Base-by-base conservation (phyloP, 1,140 invertebrate genomes). In the Nasonia vitripennis region DNA sequence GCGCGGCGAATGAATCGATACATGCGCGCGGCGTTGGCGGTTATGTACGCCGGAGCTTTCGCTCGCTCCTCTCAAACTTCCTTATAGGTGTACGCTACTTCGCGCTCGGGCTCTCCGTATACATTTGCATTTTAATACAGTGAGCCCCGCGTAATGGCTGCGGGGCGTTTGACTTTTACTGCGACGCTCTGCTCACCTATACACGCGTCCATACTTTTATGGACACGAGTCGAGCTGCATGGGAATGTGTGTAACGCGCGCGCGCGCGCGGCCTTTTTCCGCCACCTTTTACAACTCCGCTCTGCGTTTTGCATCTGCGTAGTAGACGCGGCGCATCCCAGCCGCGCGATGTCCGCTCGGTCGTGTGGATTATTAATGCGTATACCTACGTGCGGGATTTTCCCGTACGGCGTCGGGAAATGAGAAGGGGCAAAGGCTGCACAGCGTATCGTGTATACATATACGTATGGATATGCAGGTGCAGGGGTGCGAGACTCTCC, bases 91-190 rank as follows among this genome's bases (percentile, higher is more conserved):
- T 10, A 37, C 34, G 34, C 55, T 62, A 62, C 55, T 62, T 62
- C 55, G 55, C 55, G 55, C 55, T 62, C 17, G 55, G 20, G 55
- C 55, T 62, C 55, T n/a, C 55, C 14, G 55, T 62, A 62, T 62
- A n/a, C 55, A 62, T 62, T 62, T 62, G 55, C 55, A 62, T 62
- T 62, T 62, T 71, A 34, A 31, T 71, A 31, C 27, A 71, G 70
- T 11, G 70, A 7, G 20, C 6, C 23, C 55, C 55, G 55, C 55
- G 55, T 62, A 62, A 62, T 62, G 55, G 20, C 55, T 10, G 41
- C n/a, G 55, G 55, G 55, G 55, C 55, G 55, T 62, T 62, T 62
- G 55, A 62, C 55, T 62, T n/a, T 62, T 62, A 62, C 55, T 20
- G 55, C 55, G 55, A 62, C 55, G 55, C 20, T 55, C 3, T 62